Base-by-base conservation (phyloP, 23 tunicate genomes). In the Ciona savignyi region DNA sequence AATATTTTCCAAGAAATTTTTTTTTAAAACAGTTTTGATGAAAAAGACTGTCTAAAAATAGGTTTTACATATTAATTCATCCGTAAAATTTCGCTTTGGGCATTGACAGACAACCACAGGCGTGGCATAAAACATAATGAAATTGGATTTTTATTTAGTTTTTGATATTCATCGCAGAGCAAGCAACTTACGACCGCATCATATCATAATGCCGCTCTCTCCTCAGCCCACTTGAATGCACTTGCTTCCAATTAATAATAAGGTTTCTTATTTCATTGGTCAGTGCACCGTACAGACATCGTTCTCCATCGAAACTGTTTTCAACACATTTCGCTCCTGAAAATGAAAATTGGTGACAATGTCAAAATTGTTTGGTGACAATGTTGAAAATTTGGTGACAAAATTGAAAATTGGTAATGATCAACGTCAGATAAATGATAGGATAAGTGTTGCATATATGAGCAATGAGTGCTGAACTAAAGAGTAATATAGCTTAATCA, bases 221-320 rank as follows among this genome's bases (percentile, higher is more conserved):
- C 67, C 66, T 35, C 9, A 42, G 56, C 2, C 66, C 74, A 21
- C 73, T 48, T 4, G 49, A 24, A 60, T 82, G 32, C 30, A 82
- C 79, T 82, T 82, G 87, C 48, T 82, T 82, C 87, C 87, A 82
- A 30, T 32, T 82, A 34, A 60, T 65, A 3, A 82, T 27, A n/a
- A 82, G 51, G 48, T 51, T 66, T 35, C 74, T 78, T 2, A 85
- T 85, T 22, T 85, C 92, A 63, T 85, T 68, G 19, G 92, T 85
- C 24, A 85, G 65, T 30, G 92, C 92, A 20, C 92, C 92, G 65
- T 85, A 85, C 29, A 85, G 48, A 35, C 92, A 85, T 42, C 92
- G 42, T 35, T 85, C 92, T 24, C 92, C 92, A 71, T 85, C 92
- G 72, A 85, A 85, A 23, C 79, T 85, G 60, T 72, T 82, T 0